Percentiles rank a stretch among this genome's conserved stretches.
phyloP scores from a whole-genome alignment of 53 echinoderm and acorn worm genomes.

The Arbacia lixula region DNA sequence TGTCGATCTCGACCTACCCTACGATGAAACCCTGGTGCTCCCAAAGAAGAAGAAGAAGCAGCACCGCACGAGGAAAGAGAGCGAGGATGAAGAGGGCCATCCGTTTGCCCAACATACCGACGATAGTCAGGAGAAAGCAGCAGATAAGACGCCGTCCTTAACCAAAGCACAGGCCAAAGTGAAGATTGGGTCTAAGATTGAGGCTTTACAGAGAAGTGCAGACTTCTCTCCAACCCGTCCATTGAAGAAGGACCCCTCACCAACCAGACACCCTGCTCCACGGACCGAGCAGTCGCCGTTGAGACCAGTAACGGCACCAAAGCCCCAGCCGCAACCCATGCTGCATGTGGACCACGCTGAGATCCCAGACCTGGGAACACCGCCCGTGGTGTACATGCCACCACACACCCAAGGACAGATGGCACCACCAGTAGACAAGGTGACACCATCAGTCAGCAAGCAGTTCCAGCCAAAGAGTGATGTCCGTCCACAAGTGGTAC shows the following conservation, averaged over 20 bases:
- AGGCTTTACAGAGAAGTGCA: conserved; percentile 15
- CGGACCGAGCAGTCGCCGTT: conserved; percentile 1
- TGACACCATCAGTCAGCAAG: background rate
- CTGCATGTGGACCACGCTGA: conserved; percentile 42
- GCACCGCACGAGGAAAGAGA: conserved; percentile 60
- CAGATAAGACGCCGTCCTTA: conserved; percentile 17
- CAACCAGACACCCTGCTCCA: conserved; percentile 6
- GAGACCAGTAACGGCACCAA: background rate
- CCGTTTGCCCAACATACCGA: conserved; percentile 71
- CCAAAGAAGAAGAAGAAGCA: conserved; percentile 67
- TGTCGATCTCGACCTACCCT: conserved; percentile 89
- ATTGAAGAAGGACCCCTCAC: conserved; percentile 15
- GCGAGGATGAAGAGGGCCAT: conserved; percentile 67
- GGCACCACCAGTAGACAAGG: conserved; percentile 5
- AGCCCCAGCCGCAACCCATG: conserved; percentile 26
- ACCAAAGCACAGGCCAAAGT: conserved; percentile 49
- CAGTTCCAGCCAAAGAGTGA: conserved; percentile 1
- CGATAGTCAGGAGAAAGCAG: conserved; percentile 70
- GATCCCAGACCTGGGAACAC: conserved; percentile 9
- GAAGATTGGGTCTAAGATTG: conserved; percentile 19
- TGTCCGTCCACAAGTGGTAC: background rate
- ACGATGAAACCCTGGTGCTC: conserved; percentile 79
- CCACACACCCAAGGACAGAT: conserved; percentile 43
- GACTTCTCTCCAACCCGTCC: conserved; percentile 33
- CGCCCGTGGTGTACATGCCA: conserved; percentile 50